Base-by-base conservation (phyloP, 2,888 invertebrate species). In the Dryocosmus kuriphilus region DNA sequence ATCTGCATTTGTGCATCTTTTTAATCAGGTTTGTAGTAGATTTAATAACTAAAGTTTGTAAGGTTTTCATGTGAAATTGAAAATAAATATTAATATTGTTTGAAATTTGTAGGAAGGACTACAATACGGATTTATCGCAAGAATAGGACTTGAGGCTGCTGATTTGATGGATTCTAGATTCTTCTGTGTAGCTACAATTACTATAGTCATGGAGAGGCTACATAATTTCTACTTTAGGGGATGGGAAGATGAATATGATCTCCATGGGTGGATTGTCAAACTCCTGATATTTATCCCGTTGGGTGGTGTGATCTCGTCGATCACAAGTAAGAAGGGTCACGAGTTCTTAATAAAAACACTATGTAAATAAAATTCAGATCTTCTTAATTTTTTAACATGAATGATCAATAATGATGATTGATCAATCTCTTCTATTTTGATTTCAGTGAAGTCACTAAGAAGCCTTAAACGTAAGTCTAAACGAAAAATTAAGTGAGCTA, bases 221-320 rank as follows among this genome's bases (percentile, higher is more conserved):
- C 93, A 99, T 60, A 96, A 97, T 92, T 94, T 96, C 79, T 98
- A 98, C 91, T 99, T 99, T 92, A 99, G 99, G 91, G 99, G 99
- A 0, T 99, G 99, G 99, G 98, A 98, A 84, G 95, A 96, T 71
- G 97, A 98, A 89, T 99, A 97, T 91, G 99, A 99, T n/a, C n/a
- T 92, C 99, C 99, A 92, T 99, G 99, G 98, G 93, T 99, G 86
- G 99, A 99, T 93, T 98, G 98, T 90, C 96, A 97, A 91, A 98
- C 98, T 86, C 97, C 98, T 2, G 99, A 99, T 92, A 96, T 99
- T 88, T 99, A 98, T 92, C 99, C 99, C 0, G 97, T 98, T 41
- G 99, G 99, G 2, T 99, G 98, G 98, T 98, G 98, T 91, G 96
- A 97, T 86, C 94, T 98, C 78, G 98, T 98, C n/a, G 96, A 96